Percentiles rank a stretch among this genome's conserved stretches.
phyloP scores from a whole-genome alignment of 2,888 invertebrate species.

The Cheilosia soror region DNA sequence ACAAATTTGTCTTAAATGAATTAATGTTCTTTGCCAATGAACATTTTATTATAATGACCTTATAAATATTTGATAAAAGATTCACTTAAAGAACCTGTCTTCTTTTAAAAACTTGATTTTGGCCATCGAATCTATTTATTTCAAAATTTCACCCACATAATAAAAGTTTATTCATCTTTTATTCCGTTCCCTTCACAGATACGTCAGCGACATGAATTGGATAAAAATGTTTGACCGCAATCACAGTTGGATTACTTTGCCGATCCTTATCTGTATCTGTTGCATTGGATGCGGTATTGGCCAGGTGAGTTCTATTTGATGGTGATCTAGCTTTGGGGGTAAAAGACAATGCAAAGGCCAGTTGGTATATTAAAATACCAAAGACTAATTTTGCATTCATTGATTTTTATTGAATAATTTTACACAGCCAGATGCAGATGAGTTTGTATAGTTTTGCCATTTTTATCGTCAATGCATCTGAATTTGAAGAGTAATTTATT shows the following conservation, averaged over 20 bases:
- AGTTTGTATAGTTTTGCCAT: slow-evolving; percentile 2
- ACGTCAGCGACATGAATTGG: slow-evolving; percentile 25
- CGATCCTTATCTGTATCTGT: slow-evolving; percentile 72
- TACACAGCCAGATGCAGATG: slow-evolving; percentile 24
- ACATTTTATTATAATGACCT: background rate
- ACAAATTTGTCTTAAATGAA: background rate
- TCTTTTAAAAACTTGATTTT: background rate
- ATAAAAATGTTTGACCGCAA: slow-evolving; percentile 55
- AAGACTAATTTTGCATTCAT: slow-evolving; percentile 27
- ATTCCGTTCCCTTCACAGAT: slow-evolving; percentile 9
- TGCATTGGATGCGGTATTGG: slow-evolving; percentile 60
- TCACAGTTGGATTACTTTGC: slow-evolving; percentile 61
- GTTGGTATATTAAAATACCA: slow-evolving; percentile 21
- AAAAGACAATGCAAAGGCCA: slow-evolving; percentile 21
- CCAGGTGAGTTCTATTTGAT: slow-evolving; percentile 56
- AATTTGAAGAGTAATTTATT: slow-evolving; percentile 29
- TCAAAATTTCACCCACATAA: background rate
- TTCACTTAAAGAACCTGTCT: background rate
- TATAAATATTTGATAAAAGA: background rate
- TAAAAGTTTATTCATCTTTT: slow-evolving; percentile 19
- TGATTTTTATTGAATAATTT: slow-evolving; percentile 43
- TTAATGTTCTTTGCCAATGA: background rate
- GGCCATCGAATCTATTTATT: slow-evolving; percentile 23
- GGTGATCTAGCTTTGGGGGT: background rate
- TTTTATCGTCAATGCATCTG: slow-evolving; percentile 32